Percentiles rank a stretch among this genome's conserved stretches.
These are phyloP conservation scores for Peucedramus taeniatus DNA, from an alignment of 2,113 vertebrate species.

Conservation along the genomic window DNA sequence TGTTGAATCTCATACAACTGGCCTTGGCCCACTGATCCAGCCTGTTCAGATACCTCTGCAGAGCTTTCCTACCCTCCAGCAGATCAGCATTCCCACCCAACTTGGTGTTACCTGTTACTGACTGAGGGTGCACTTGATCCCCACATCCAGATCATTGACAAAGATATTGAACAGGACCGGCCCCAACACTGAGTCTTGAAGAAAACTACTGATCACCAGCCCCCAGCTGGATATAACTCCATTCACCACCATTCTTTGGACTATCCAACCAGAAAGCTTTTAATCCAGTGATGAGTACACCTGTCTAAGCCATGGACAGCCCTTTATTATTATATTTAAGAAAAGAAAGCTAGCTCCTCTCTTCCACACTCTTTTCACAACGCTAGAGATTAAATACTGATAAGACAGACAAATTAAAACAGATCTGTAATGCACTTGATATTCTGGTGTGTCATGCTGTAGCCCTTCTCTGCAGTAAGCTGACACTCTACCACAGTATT, in stretches of 20 bases:
- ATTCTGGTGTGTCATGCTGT: conserved; percentile 21
- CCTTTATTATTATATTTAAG: background rate
- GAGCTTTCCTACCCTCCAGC: background rate
- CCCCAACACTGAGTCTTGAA: background rate
- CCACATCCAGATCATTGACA: background rate
- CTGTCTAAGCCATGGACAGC: background rate
- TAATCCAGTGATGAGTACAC: background rate
- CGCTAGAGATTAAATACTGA: conserved; percentile 50
- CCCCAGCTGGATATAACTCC: background rate
- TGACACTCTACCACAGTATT: conserved; percentile 34
- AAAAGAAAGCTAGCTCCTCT: conserved; percentile 3
- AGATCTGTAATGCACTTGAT: conserved; percentile 22
- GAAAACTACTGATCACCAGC: background rate
- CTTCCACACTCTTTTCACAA: conserved; percentile 5
- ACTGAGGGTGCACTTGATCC: accelerated
- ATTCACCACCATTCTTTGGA: background rate
- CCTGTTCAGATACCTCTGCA: background rate
- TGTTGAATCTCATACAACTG: background rate
- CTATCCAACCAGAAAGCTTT: background rate
- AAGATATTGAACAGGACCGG: background rate
- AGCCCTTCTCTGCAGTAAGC: conserved; percentile 34
- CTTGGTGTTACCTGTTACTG: background rate
- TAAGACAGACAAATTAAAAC: conserved; percentile 67
- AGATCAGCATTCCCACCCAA: background rate
- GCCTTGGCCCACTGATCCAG: background rate